phyloP scores from a whole-genome alignment of 2,113 vertebrate genomes.

The Sorex fumeus region DNA sequence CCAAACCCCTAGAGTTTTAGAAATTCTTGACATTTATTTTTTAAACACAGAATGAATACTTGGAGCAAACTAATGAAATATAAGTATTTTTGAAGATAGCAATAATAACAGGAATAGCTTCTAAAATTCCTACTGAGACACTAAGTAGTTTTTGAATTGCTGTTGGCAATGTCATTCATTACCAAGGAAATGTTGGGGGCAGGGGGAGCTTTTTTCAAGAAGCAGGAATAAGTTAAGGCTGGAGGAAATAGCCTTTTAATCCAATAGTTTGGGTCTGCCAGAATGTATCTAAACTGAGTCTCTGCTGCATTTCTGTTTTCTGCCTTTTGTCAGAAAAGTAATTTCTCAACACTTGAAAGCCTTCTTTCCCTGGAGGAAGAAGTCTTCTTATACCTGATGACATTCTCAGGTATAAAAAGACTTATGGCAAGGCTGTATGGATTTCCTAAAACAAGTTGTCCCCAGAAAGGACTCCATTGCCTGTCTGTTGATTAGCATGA shows the following conservation, averaged over 20 bases:
- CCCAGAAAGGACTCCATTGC: background rate
- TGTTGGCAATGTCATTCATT: background rate
- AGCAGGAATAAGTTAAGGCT: background rate
- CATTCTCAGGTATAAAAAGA: background rate
- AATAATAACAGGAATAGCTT: background rate
- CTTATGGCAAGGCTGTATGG: background rate
- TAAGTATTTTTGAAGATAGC: background rate
- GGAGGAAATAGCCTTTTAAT: background rate
- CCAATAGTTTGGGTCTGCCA: background rate
- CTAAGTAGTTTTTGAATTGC: background rate
- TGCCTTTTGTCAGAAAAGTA: conserved; percentile 32
- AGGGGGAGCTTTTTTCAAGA: background rate
- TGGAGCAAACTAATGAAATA: background rate
- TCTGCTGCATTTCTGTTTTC: background rate
- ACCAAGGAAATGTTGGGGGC: background rate
- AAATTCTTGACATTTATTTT: conserved; percentile 11
- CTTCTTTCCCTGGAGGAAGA: conserved; percentile 35
- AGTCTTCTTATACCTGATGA: background rate
- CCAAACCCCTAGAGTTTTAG: too few relatives aligned
- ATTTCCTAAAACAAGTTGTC: background rate
- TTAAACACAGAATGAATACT: background rate
- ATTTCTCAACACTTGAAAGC: background rate
- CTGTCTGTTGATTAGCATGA: background rate
- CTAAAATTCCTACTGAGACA: background rate
- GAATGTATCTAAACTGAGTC: background rate